phyloP scores from a whole-genome alignment of 2,113 vertebrate genomes.

The Tragelaphus scriptus region DNA sequence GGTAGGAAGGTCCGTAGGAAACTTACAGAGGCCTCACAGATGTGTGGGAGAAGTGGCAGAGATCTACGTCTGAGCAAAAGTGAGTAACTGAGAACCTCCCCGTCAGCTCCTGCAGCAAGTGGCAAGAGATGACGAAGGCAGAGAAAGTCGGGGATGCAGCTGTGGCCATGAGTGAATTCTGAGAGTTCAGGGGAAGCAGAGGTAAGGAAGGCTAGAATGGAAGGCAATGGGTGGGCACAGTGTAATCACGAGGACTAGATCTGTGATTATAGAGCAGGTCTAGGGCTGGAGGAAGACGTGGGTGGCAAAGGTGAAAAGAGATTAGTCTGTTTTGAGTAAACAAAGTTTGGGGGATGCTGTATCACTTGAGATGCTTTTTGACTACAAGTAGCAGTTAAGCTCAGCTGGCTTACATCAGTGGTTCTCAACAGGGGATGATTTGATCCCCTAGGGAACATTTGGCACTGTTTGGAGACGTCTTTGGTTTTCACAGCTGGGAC shows the following conservation, averaged over 20 bases:
- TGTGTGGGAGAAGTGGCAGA: background rate
- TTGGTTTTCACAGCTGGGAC: background rate
- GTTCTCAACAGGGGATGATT: background rate
- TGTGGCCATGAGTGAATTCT: background rate
- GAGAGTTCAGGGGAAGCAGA: background rate
- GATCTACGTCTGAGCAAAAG: background rate
- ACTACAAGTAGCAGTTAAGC: background rate
- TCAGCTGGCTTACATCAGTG: background rate
- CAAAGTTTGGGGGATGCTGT: background rate
- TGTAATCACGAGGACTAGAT: background rate
- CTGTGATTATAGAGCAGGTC: background rate
- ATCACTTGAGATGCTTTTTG: background rate
- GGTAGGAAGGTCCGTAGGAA: background rate
- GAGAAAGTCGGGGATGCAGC: background rate
- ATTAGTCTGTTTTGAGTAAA: background rate
- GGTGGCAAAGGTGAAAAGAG: background rate
- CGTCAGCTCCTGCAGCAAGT: background rate
- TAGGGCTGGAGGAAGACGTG: background rate
- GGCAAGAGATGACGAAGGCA: background rate
- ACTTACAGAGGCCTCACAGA: background rate
- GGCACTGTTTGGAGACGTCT: background rate
- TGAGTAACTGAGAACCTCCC: rapidly evolving
- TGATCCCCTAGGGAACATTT: background rate
- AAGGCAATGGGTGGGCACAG: background rate
- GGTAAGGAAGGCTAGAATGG: background rate